phyloP scores from a whole-genome alignment of 2,113 vertebrate genomes.

The Pithys albifrons region DNA sequence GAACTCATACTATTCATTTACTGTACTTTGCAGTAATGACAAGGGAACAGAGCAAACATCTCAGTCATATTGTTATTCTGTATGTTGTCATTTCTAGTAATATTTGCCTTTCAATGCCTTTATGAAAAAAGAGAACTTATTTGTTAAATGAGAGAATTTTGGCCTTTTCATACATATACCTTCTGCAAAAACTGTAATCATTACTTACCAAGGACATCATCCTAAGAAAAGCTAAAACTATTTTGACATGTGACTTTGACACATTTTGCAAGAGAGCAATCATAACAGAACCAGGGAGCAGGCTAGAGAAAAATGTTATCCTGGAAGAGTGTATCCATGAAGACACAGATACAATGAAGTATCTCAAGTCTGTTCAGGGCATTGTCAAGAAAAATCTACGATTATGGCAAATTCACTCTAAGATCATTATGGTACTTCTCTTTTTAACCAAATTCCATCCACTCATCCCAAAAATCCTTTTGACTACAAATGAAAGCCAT shows the following conservation, averaged over 20 bases:
- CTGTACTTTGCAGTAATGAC: not conserved
- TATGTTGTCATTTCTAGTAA: not conserved
- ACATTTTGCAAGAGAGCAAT: not conserved
- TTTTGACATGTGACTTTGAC: not conserved
- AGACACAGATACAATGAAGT: rapidly evolving
- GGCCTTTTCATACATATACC: not conserved
- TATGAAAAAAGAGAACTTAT: not conserved
- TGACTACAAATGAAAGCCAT: not conserved
- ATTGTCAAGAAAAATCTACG: not conserved
- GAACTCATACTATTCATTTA: not conserved
- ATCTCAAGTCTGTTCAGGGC: not conserved
- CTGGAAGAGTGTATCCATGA: not conserved
- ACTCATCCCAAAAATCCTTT: not conserved
- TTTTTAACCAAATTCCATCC: not conserved
- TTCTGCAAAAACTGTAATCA: not conserved
- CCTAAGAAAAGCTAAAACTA: not conserved
- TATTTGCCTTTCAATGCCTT: not conserved
- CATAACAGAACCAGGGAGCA: not conserved
- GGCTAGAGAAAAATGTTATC: not conserved
- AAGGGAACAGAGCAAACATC: not conserved
- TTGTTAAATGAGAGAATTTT: not conserved
- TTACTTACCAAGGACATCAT: not conserved
- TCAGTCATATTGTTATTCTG: not conserved
- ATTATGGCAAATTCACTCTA: not conserved
- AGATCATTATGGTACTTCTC: not conserved